Evolutionary conservation across 2,113 vertebrate species (phyloP), one percentile per base, ranked within the genome.

Genomic region (Tachysurus fulvidraco): DNA sequence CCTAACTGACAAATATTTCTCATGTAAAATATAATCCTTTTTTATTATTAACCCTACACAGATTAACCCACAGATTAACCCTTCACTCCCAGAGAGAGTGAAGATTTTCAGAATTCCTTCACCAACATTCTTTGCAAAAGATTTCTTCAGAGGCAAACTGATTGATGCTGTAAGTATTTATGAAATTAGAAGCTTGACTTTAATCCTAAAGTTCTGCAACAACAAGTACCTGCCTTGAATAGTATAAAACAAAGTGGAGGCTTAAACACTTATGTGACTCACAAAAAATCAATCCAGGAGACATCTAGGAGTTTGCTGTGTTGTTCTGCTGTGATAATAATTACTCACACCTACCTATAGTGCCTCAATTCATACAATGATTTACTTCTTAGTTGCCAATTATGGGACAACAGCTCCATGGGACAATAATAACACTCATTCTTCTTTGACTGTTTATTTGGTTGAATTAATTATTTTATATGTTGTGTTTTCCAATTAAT

Each of bases 101-200:
- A 98, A 95, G 94, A 97, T 99, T 91, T 99, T 99, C 94, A 95
- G 94, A 92, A 99, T 98, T 19, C 95, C 97, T 0, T 95, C 97
- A 36, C 98, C 98, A 0, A 96, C 99, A 88, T 99, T 98, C 93
- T 99, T 99, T 6, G 98, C 98, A 90, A 99, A 99, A 88, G 92
- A 96, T 11, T 99, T 98, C 94, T 97, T 99, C 87, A 95, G 93
- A 90, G 95, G 92, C 89, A 99, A 99, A 87, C 93, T 99, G 84
- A 92, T 94, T 54, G 92, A 96, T 89, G 96, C 97, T 91, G 98
- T 99, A 94, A 96, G 98, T 93, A 85, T 3, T 73, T 60, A 25
- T 4, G 3, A 60, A 52, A 21, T 85, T 36, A 55, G 57, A 74
- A 84, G 30, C 28, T 6, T 83, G 46, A 23, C 50, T 69, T 41